These are phyloP conservation scores for Drosophila erecta DNA, from an alignment of 1,140 invertebrate species.

Conservation along the genomic window DNA sequence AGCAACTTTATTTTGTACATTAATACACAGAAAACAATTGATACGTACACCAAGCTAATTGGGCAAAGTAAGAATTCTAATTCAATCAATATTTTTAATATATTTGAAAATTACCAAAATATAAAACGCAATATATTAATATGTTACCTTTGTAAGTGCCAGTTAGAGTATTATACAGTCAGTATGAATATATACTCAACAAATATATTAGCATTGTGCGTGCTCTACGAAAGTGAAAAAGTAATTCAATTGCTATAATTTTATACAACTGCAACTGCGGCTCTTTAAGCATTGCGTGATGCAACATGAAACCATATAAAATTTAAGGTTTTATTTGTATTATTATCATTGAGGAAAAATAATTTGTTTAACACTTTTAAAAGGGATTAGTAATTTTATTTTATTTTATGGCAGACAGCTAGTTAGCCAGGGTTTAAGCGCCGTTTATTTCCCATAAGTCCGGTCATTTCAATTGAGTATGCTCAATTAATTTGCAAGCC, in stretches of 20 bases:
- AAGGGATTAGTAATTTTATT: conserved; percentile 4
- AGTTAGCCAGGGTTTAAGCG: conserved; percentile 16
- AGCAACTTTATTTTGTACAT: no score
- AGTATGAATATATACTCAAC: background rate
- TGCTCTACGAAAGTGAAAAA: conserved; percentile 66
- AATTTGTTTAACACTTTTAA: background rate
- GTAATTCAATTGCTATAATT: conserved; percentile 21
- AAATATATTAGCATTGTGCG: conserved; percentile 14
- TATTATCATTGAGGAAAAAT: no score
- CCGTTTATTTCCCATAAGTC: conserved; percentile 16
- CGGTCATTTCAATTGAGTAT: conserved; percentile 17
- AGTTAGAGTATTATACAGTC: conserved; percentile 43
- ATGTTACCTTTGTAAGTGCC: background rate
- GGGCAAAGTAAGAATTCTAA: no score
- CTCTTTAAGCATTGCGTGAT: conserved; percentile 9
- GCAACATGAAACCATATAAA: conserved; percentile 3
- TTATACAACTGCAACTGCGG: conserved; percentile 19
- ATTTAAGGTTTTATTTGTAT: background rate
- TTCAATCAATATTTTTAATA: no score
- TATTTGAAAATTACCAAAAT: background rate
- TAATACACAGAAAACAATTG: no score
- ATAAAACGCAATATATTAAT: no score
- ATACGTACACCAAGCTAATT: no score
- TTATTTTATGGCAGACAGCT: background rate
- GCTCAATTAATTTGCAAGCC: conserved; percentile 38